Evolutionary conservation across 2,113 vertebrate genomes (phyloP).

Genomic region (Coptodon bakossiorum): DNA sequence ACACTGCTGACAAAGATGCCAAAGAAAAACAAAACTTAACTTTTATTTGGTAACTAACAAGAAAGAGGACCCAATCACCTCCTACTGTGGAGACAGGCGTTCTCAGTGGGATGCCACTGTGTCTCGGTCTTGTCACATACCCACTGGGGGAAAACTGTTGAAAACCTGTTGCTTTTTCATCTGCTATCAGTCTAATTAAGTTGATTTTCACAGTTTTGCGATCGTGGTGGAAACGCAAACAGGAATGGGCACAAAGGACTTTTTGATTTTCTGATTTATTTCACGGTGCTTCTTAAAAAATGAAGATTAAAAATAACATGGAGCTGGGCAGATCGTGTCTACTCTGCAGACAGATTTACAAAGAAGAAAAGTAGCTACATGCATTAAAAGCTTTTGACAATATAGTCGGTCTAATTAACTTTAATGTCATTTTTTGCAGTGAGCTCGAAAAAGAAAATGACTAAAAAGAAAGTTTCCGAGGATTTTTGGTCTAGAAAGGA

Average conservation of each 20-base stretch:
- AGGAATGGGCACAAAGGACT: neutral
- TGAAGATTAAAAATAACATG: neutral
- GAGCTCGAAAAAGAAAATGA: neutral
- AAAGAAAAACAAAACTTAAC: neutral
- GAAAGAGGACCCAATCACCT: neutral
- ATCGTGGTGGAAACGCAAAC: neutral
- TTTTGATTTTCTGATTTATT: neutral
- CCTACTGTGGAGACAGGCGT: neutral
- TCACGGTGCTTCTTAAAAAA: neutral
- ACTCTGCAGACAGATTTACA: accelerated
- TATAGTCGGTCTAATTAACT: neutral
- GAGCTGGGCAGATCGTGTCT: neutral
- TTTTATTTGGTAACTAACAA: neutral
- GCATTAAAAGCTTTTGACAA: neutral
- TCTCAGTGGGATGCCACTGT: neutral
- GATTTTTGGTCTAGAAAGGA: neutral
- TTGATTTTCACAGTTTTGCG: neutral
- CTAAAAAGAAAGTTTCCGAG: neutral
- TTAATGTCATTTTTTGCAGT: neutral
- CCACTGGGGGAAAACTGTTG: neutral
- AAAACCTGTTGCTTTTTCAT: neutral
- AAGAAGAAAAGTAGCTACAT: neutral
- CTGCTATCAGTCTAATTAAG: neutral
- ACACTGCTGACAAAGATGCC: neutral
- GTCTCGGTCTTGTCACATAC: neutral